Evolutionary conservation across 2,113 vertebrate genomes (phyloP).

Genomic region (Eidolon helvum): DNA sequence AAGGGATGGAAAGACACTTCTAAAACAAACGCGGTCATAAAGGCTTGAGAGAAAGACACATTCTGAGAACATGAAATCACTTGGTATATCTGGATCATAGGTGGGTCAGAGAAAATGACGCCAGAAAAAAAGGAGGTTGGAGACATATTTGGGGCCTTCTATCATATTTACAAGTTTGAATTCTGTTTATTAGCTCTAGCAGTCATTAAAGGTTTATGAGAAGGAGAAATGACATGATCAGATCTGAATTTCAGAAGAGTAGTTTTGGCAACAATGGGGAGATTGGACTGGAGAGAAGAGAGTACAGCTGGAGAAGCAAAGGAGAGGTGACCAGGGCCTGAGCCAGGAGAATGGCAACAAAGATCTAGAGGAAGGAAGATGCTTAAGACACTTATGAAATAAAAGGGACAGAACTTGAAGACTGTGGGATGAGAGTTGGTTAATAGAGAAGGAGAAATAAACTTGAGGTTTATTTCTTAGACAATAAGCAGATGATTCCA

Average conservation of each 20-base stretch:
- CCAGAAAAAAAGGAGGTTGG: rapidly evolving
- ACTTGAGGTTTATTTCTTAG: not conserved
- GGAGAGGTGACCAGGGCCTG: not conserved
- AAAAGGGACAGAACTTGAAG: not conserved
- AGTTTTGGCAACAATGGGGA: not conserved
- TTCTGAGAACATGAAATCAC: not conserved
- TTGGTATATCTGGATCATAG: not conserved
- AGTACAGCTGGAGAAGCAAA: not conserved
- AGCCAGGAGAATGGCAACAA: not conserved
- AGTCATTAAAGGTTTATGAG: not conserved
- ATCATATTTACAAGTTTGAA: not conserved
- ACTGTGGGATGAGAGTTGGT: not conserved
- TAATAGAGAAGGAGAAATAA: not conserved
- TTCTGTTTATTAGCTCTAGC: not conserved
- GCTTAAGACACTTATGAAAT: not conserved
- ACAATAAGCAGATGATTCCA: not conserved
- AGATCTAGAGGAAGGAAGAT: not conserved
- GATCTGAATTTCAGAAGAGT: not conserved
- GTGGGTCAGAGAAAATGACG: not conserved
- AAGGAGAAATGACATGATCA: not conserved
- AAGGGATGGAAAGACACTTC: not conserved
- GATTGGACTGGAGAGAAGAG: not conserved
- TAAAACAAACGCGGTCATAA: not conserved
- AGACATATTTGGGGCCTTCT: not conserved
- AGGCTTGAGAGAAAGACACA: not conserved